Percentiles rank a stretch among this genome's conserved stretches.
Evolutionary conservation across 2,797 vertebrate species (phyloP).

Genomic region (Passerculus sandwichensis): DNA sequence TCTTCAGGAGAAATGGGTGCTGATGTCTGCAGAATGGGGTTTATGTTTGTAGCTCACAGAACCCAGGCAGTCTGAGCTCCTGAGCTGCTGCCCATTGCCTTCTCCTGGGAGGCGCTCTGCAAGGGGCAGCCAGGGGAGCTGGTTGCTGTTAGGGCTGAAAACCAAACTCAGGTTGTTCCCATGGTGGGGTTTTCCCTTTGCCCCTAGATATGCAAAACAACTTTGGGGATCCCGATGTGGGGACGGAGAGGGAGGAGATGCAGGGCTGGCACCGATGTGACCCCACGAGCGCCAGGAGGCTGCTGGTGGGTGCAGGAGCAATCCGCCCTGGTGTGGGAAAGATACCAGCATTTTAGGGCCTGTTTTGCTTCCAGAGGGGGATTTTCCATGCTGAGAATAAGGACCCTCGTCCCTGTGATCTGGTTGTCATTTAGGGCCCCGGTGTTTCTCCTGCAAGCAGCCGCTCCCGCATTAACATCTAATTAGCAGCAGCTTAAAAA

Average conservation of each 20-base stretch:
- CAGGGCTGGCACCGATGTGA: accelerated
- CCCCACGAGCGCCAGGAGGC: not conserved
- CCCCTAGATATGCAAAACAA: not conserved
- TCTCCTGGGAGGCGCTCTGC: not conserved
- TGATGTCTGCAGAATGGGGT: not conserved
- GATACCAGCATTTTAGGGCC: not conserved
- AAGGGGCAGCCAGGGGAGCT: not conserved
- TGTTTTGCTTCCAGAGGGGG: not conserved
- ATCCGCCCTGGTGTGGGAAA: not conserved
- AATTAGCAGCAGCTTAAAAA: constrained; percentile 16
- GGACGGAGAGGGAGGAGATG: not conserved
- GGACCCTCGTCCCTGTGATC: not conserved
- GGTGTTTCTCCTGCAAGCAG: not conserved
- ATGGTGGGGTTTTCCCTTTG: not conserved
- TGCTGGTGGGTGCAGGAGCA: not conserved
- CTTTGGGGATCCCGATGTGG: not conserved
- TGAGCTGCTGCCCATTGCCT: not conserved
- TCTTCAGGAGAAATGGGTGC: not conserved
- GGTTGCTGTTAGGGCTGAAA: not conserved
- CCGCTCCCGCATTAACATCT: not conserved
- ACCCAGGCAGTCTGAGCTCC: not conserved
- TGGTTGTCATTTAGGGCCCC: not conserved
- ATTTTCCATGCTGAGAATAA: not conserved
- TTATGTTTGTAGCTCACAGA: not conserved
- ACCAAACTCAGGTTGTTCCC: not conserved